Evolutionary conservation across 2,888 invertebrate species (phyloP), one percentile per base, ranked within the genome.

Genomic region (Chrysina gloriosa): DNA sequence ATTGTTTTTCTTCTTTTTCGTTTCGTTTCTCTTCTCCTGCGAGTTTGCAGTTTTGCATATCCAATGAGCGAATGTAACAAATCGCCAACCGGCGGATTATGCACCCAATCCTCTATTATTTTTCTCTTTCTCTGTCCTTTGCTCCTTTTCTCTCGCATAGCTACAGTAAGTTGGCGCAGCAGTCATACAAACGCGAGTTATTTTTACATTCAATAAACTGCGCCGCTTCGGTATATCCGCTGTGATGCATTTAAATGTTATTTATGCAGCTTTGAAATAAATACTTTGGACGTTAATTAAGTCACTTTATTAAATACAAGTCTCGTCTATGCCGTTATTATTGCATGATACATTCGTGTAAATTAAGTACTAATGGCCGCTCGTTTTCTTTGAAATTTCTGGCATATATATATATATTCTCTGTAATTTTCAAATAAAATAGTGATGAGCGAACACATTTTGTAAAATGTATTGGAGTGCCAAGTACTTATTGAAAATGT

Each of bases 41-140:
- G 31, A 56, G 56, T 47, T 66, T 56, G 66, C 58, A 66, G 66
- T 58, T 66, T 66, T 61, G 66, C 66, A 66, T 66, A 66, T 66
- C 66, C 66, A 66, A 66, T 66, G 66, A 66, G 66, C 66, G 66
- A 66, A 47, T 64, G 64, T 64, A 64, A 64, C 64, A 64, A 64
- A 64, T 64, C 66, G 66, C 66, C 42, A 47, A 56, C 66, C 56
- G 42, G 66, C 66, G 66, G 66, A 66, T 66, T 66, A 66, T 66
- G 66, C 66, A 56, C 58, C 64, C 64, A 64, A 52, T 66, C 47
- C 66, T 56, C 54, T 47, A 29, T 27, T 25, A 16, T 16, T 61
- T 61, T 61, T 61, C 25, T 61, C 58, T 61, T 61, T 61, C 42
- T 42, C 27, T 61, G 27, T 61, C n/a, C 16, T 27, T 14, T 27